Evolutionary conservation across 2,888 invertebrate genomes (phyloP), one percentile per base, ranked within the genome.

Genomic region (Operophtera brumata): DNA sequence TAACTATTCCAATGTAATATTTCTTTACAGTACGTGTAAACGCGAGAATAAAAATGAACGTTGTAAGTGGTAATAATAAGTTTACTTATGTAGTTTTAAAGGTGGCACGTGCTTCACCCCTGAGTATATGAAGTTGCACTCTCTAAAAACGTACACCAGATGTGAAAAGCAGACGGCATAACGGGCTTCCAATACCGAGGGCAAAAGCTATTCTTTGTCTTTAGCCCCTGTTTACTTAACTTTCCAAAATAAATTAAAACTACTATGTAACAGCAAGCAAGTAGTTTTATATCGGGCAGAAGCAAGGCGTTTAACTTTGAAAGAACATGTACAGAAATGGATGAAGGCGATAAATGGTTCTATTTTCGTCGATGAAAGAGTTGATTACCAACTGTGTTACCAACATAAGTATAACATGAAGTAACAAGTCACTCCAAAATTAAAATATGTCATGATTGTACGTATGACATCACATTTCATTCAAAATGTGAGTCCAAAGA

Each of bases 61-160:
- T 26, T 12, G 12, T 32, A 20, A 40, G 35, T 49, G 37, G 36
- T 37, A 42, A 66, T 65, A 45, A 54, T 48, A 57, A 62, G 62
- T 66, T 59, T 52, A 54, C n/a, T n/a, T 36, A 11, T 47, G 53
- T 53, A 40, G 56, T 62, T 65, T 62, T 64, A 67, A 70, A 61
- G 59, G 65, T 63, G 70, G 73, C 71, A 73, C 73, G 69, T 71
- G 72, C 67, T 66, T 59, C 52, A 42, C 61, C 65, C 65, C 60
- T 67, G 73, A 71, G 65, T 65, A 73, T 76, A 70, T 62, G 43
- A n/a, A 46, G 47, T 47, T 48, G 62, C 70, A 72, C 75, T 73
- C 69, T 67, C 61, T 61, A 63, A 65, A 62, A 64, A 64, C 68
- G 46, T 60, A 59, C 66, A 73, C 69, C 77, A 76, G 75, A 76